Evolutionary conservation across 2,888 invertebrate species (phyloP).

Genomic region (Blastobasis lacticolella): DNA sequence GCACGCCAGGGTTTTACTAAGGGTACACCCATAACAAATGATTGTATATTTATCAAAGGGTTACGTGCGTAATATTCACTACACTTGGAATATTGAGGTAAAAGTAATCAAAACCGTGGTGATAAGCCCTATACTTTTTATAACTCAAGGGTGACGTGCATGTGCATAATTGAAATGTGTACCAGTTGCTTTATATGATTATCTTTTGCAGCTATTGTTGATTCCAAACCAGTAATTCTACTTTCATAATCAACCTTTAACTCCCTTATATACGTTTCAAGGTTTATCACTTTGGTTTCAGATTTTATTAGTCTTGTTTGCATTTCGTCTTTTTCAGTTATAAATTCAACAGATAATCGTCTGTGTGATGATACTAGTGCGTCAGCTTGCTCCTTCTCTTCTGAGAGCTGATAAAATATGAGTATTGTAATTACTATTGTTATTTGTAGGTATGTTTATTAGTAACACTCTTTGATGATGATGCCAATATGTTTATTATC

Average conservation of each 20-base stretch:
- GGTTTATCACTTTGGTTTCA: constrained; percentile 61
- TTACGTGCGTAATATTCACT: no score
- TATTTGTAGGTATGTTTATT: not conserved
- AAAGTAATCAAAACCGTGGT: no score
- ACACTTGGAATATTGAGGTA: no score
- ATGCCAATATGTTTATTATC: no score
- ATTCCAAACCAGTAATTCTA: constrained; percentile 76
- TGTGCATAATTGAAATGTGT: constrained; percentile 19
- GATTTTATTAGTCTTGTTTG: constrained; percentile 56
- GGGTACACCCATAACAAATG: no score
- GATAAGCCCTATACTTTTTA: no score
- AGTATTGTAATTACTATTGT: constrained; percentile 6
- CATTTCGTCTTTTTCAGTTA: constrained; percentile 63
- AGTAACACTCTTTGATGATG: no score
- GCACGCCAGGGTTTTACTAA: no score
- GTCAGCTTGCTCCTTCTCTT: constrained; percentile 63
- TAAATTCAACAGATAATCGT: constrained; percentile 57
- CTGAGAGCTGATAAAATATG: constrained; percentile 53
- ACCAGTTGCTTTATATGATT: constrained; percentile 77
- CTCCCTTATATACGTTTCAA: constrained; percentile 67
- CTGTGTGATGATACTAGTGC: constrained; percentile 48
- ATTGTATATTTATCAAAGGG: no score
- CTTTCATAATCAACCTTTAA: constrained; percentile 73
- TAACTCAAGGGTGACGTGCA: no score
- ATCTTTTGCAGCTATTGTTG: constrained; percentile 73